Percentiles rank a stretch among this genome's conserved stretches.
phyloP scores from a whole-genome alignment of 1,140 invertebrate species.

The Bombus ignitus region DNA sequence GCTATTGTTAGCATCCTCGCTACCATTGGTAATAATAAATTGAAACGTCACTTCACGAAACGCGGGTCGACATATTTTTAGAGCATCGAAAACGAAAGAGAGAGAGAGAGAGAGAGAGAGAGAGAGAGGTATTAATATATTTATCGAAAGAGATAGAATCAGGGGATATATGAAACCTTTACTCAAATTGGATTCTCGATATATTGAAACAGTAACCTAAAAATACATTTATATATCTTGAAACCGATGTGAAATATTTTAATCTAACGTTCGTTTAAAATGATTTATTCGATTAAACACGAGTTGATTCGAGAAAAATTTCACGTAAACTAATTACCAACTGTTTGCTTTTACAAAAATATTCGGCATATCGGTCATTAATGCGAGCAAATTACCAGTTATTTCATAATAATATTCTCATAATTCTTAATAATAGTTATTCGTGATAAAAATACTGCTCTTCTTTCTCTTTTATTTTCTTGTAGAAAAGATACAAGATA shows the following conservation, averaged over 20 bases:
- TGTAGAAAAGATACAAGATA: too few species aligned
- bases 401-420: too few species aligned
- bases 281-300: background rate
- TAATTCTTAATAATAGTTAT: too few species aligned
- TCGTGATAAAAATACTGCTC: too few species aligned
- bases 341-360: background rate
- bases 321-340: background rate
- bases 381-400: background rate
- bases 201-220: background rate
- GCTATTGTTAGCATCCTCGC: constrained; percentile 80
- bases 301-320: background rate
- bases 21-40: constrained; percentile 80
- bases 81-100: constrained; percentile 54
- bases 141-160: background rate
- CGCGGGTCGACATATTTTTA: constrained; percentile 81
- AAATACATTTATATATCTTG: background rate
- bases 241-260: too few species aligned
- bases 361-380: too few species aligned
- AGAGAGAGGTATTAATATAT: constrained; percentile 33
- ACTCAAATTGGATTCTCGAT: background rate
- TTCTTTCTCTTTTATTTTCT: too few species aligned
- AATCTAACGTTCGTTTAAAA: background rate
- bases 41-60: constrained; percentile 78
- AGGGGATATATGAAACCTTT: background rate
- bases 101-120: constrained; percentile 33